phyloP scores from a whole-genome alignment of 2,797 vertebrate species.

The Sebastes vulpes region DNA sequence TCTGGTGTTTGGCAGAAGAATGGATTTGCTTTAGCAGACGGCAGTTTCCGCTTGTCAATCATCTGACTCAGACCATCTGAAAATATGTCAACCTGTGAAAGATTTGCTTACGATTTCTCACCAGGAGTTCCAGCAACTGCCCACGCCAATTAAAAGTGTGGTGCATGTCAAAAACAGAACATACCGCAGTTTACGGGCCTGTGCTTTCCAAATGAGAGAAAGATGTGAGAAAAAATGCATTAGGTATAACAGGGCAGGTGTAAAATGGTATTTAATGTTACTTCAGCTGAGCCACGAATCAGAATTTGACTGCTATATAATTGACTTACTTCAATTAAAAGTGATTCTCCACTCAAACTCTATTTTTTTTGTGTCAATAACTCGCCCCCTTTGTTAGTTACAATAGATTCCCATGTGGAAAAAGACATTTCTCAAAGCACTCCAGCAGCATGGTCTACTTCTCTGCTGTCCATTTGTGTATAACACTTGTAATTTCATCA shows the following conservation, averaged over 20 bases:
- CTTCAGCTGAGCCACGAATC: neutral
- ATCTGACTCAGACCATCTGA: conserved; percentile 13
- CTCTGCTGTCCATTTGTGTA: neutral
- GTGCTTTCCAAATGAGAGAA: neutral
- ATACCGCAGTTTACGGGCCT: neutral
- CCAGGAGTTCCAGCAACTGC: neutral
- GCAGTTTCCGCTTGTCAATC: conserved; percentile 34
- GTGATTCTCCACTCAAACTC: too few species aligned
- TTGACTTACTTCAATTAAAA: too few species aligned
- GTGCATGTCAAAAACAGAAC: neutral
- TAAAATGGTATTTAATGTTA: neutral
- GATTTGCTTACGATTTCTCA: neutral
- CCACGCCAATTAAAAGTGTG: neutral
- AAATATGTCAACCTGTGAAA: neutral
- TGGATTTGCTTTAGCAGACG: neutral
- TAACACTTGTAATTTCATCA: neutral
- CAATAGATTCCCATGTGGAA: neutral
- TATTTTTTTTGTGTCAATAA: too few species aligned
- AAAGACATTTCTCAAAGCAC: too few species aligned
- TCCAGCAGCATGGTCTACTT: neutral
- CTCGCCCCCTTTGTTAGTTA: neutral
- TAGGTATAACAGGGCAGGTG: neutral
- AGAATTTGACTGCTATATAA: neutral
- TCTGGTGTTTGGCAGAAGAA: neutral
- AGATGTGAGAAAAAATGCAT: neutral